A percentile compares a stretch with the other conserved stretches of the same genome.
These are phyloP conservation scores for Tridacna gigas DNA, from an alignment of 2,888 invertebrate species.

Conservation along the genomic window DNA sequence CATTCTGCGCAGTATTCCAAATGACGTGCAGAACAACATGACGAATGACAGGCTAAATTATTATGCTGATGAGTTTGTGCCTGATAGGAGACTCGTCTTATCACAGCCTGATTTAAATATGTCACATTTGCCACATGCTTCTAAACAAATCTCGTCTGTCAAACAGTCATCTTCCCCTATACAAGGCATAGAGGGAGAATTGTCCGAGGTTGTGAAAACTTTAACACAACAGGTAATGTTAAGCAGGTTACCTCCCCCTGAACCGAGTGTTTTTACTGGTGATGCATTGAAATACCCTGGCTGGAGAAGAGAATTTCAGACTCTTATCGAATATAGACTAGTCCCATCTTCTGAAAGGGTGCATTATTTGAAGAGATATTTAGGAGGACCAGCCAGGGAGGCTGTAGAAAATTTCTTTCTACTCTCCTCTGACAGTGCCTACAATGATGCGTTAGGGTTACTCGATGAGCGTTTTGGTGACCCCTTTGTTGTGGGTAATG, in stretches of 20 bases:
- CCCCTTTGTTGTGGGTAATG: background rate
- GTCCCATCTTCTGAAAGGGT: conserved; percentile 41
- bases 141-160: too few relatives aligned
- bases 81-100: background rate
- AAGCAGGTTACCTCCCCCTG: conserved; percentile 48
- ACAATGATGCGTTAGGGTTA: background rate
- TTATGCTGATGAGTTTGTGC: background rate
- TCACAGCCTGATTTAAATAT: too few relatives aligned
- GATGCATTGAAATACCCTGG: conserved; percentile 31
- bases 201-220: background rate
- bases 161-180: too few relatives aligned
- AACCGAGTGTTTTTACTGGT: conserved; percentile 51
- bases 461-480: background rate
- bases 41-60: background rate
- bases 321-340: conserved; percentile 39
- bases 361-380: conserved; percentile 21
- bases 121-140: too few relatives aligned
- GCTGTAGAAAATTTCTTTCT: conserved; percentile 40
- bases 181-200: too few relatives aligned
- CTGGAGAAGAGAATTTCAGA: conserved; percentile 45
- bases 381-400: conserved; percentile 41
- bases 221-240: conserved; percentile 38
- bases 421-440: background rate
- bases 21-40: too few relatives aligned
- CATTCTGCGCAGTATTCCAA: background rate